Conservation (phyloP, 2,113 vertebrate species). For the Vimba vimba region DNA sequence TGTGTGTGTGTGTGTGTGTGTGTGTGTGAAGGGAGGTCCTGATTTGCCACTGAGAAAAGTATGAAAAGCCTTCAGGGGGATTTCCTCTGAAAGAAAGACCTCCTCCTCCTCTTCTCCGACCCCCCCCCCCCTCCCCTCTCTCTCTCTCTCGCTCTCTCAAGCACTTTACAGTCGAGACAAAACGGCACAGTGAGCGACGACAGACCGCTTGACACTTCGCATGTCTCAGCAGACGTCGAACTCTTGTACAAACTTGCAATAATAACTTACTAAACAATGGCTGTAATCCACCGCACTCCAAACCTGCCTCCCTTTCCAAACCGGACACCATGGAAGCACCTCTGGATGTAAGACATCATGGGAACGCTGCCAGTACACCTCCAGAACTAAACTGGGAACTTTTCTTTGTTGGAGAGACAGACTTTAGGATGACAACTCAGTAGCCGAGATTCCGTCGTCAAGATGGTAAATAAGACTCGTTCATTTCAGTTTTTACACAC, state of each 20-base stretch:
- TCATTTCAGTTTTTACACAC: background rate
- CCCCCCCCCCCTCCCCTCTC: background rate
- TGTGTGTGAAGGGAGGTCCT: conserved; percentile 49
- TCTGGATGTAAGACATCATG: conserved; percentile 38
- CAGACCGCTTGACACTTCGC: conserved; percentile 59
- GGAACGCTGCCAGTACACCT: background rate
- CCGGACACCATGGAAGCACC: background rate
- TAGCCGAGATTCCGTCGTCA: conserved; percentile 58
- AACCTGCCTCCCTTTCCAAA: background rate
- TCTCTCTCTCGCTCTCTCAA: conserved; percentile 30
- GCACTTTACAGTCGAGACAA: conserved; percentile 50
- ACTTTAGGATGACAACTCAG: conserved; percentile 50
- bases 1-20: background rate
- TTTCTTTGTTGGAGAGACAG: conserved; percentile 35
- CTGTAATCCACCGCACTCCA: background rate
- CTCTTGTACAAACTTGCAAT: conserved; percentile 32
- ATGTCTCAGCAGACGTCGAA: conserved; percentile 40
- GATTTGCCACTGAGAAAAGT: conserved; percentile 64
- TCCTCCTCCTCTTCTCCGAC: conserved; percentile 68
- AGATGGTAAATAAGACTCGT: conserved; percentile 68
- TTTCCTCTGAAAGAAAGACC: conserved; percentile 80
- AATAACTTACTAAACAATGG: conserved; percentile 44
- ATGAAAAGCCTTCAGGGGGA: conserved; percentile 80
- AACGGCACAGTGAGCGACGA: conserved; percentile 59
- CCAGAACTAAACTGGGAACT: conserved; percentile 12